Conservation (phyloP, 1,140 invertebrate species). For the Macrocentrus cingulum region DNA sequence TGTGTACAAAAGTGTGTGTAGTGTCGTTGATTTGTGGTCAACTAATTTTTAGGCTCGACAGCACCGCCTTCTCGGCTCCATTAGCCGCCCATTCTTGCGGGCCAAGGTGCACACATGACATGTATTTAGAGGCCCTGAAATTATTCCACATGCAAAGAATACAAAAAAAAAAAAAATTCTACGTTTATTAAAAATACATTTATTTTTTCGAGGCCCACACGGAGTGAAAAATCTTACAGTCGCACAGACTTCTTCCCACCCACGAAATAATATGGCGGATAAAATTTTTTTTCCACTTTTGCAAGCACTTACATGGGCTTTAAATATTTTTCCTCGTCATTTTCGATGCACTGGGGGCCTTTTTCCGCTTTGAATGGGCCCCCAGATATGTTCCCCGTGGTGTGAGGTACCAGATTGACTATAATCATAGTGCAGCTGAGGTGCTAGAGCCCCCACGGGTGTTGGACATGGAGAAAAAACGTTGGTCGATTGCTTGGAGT, state of each 20-base stretch:
- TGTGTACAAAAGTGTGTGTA: constrained; percentile 33
- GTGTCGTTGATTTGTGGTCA: constrained; percentile 50
- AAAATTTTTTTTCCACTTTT: too few species aligned
- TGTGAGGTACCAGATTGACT: constrained; percentile 37
- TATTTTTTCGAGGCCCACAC: too few species aligned
- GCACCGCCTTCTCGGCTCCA: constrained; percentile 36
- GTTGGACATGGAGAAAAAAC: background rate
- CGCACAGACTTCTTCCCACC: background rate
- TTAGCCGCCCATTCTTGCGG: constrained; percentile 45
- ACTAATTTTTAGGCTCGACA: constrained; percentile 45
- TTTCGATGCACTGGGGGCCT: too few species aligned
- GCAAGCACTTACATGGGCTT: too few species aligned
- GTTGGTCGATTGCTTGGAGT: constrained; percentile 16
- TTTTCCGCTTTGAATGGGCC: too few species aligned
- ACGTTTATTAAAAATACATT: too few species aligned
- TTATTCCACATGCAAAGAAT: too few species aligned
- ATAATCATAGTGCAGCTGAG: constrained; percentile 31
- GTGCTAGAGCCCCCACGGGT: constrained; percentile 16
- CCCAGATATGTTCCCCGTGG: constrained; percentile 33
- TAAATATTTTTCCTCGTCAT: too few species aligned
- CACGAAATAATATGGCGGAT: background rate
- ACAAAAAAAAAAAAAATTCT: too few species aligned
- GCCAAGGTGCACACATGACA: background rate
- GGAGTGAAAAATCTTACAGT: too few species aligned
- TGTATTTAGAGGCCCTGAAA: background rate